Percentiles rank a stretch among this genome's conserved stretches.
phyloP scores from a whole-genome alignment of 2,888 invertebrate species.

The Epirrhoe alternata region DNA sequence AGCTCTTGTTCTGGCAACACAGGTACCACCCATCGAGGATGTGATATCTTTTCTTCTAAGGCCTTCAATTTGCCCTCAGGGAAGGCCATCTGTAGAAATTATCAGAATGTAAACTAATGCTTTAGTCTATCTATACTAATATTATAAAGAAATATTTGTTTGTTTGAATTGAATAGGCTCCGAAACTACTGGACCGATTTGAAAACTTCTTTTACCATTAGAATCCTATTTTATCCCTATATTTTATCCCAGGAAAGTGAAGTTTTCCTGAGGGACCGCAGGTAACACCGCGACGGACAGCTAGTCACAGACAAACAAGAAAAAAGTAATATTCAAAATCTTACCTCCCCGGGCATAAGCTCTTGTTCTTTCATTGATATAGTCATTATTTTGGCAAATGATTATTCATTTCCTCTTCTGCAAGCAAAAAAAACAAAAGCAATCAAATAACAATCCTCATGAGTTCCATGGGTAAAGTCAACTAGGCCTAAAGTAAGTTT shows the following conservation, averaged over 20 bases:
- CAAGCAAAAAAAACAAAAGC: conserved; percentile 41
- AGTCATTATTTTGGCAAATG: conserved; percentile 79
- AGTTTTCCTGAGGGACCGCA: too few relatives aligned
- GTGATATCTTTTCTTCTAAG: conserved; percentile 98
- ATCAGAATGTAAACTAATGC: not conserved
- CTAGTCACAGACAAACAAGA: not conserved
- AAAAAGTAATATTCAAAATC: conserved; percentile 30
- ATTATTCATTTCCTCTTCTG: conserved; percentile 75
- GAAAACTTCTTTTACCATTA: too few relatives aligned
- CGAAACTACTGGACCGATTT: too few relatives aligned
- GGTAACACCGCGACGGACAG: too few relatives aligned
- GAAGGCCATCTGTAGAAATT: conserved; percentile 84
- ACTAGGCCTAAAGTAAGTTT: too few relatives aligned
- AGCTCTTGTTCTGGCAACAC: conserved; percentile 98
- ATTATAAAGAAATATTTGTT: too few relatives aligned
- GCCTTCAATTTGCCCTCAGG: conserved; percentile 94
- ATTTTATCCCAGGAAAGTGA: too few relatives aligned
- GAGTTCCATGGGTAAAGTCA: not conserved
- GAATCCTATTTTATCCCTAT: too few relatives aligned
- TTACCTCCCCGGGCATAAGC: conserved; percentile 80
- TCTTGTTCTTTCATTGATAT: conserved; percentile 84
- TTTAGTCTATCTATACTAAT: too few relatives aligned
- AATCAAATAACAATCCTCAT: not conserved
- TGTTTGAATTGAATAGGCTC: too few relatives aligned
- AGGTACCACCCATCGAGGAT: conserved; percentile 98